A percentile compares a stretch with the other conserved stretches of the same genome.
Conservation (phyloP, 2,797 vertebrate genomes). For the Melopsittacus undulatus region DNA sequence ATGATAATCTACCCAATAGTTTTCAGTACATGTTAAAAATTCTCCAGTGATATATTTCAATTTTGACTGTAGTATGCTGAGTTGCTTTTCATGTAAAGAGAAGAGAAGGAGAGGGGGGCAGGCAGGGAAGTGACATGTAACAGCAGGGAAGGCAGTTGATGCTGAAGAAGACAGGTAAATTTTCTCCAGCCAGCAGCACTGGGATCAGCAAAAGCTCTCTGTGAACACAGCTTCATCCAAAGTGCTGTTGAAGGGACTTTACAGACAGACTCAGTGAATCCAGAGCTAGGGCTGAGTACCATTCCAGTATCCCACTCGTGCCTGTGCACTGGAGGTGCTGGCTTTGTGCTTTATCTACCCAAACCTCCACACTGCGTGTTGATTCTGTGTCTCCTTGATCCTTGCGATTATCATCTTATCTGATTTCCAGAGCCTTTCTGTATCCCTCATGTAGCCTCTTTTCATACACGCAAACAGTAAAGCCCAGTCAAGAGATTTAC, state of each 20-base stretch:
- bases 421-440: not conserved
- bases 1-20: not conserved
- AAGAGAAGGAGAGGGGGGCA: not conserved
- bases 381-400: not conserved
- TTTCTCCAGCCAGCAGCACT: not conserved
- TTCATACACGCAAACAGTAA: not conserved
- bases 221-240: not conserved
- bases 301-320: not conserved
- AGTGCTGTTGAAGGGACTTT: not conserved
- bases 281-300: not conserved
- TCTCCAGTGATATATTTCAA: not conserved
- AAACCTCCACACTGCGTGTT: not conserved
- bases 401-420: not conserved
- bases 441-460: not conserved
- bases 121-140: fast-evolving
- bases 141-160: fast-evolving
- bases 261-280: not conserved
- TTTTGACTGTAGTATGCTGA: not conserved
- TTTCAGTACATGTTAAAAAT: not conserved
- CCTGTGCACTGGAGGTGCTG: not conserved
- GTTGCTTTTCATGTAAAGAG: not conserved
- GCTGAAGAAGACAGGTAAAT: not conserved
- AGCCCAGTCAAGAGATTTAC: not conserved
- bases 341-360: not conserved
- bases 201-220: not conserved